Conservation (phyloP, 2,888 invertebrate genomes). For the Diogma glabrata region DNA sequence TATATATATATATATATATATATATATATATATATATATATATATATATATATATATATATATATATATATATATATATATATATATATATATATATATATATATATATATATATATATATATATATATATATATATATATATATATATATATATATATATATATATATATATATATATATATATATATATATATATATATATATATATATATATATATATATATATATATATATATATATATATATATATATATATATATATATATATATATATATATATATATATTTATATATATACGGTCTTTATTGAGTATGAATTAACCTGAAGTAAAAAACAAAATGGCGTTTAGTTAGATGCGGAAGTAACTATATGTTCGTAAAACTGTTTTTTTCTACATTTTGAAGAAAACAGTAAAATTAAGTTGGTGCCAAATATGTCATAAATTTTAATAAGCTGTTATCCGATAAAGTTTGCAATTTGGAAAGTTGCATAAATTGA, state of each 20-base stretch:
- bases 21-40: neutral
- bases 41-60: neutral
- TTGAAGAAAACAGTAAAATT: too few relatives aligned
- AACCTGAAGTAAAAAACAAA: too few relatives aligned
- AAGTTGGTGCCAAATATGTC: too few relatives aligned
- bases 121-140: slow-evolving; percentile 3
- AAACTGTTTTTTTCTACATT: too few relatives aligned
- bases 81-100: slow-evolving; percentile 1
- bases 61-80: neutral
- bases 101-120: slow-evolving; percentile 1
- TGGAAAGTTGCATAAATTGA: too few relatives aligned
- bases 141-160: slow-evolving; percentile 1
- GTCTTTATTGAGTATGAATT: neutral
- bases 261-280: slow-evolving; percentile 3
- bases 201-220: slow-evolving; percentile 1
- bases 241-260: slow-evolving; percentile 1
- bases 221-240: slow-evolving; percentile 3
- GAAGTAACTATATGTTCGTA: too few relatives aligned
- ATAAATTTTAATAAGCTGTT: too few relatives aligned
- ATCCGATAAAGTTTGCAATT: too few relatives aligned
- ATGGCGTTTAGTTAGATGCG: too few relatives aligned
- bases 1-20: neutral
- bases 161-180: slow-evolving; percentile 1
- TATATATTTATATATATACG: slow-evolving; percentile 2
- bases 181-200: slow-evolving; percentile 3